Percentiles rank a stretch among this genome's conserved stretches.
phyloP scores from a whole-genome alignment of 2,888 invertebrate genomes.

The Isoperla grammatica region DNA sequence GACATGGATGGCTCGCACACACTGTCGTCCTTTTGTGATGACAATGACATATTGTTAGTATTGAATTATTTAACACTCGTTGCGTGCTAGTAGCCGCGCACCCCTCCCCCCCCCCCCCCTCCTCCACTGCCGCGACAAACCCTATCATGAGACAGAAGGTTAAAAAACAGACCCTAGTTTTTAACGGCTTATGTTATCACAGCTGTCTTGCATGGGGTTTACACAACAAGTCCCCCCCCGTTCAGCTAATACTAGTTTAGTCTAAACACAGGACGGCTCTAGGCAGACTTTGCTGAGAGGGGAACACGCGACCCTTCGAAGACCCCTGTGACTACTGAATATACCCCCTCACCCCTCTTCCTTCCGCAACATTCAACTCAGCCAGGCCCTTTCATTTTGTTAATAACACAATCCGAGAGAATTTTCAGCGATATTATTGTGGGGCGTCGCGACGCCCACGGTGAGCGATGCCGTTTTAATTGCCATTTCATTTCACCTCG shows the following conservation, averaged over 20 bases:
- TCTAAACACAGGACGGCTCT: background rate
- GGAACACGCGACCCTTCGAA: no score
- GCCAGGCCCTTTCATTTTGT: no score
- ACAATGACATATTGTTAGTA: constrained; percentile 27
- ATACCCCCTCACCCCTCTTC: no score
- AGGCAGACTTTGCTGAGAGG: no score
- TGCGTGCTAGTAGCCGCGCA: constrained; percentile 11
- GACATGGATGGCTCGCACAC: constrained; percentile 17
- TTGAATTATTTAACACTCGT: constrained; percentile 30
- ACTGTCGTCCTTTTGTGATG: constrained; percentile 17
- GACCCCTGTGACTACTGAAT: no score
- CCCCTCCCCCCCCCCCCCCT: background rate
- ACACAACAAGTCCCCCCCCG: constrained; percentile 4
- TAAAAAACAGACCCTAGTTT: constrained; percentile 15
- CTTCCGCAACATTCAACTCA: no score
- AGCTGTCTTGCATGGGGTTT: constrained; percentile 19
- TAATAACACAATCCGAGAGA: no score
- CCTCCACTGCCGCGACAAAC: background rate
- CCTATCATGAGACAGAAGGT: constrained; percentile 15
- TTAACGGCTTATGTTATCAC: constrained; percentile 25
- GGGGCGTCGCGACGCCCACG: no score
- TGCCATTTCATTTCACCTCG: no score
- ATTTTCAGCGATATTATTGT: no score
- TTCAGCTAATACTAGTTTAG: constrained; percentile 9
- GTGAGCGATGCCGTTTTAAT: no score